Percentiles rank a stretch among this genome's conserved stretches.
Conservation (phyloP, 2,888 invertebrate species). For the Ichneumoninae sp. region DNA sequence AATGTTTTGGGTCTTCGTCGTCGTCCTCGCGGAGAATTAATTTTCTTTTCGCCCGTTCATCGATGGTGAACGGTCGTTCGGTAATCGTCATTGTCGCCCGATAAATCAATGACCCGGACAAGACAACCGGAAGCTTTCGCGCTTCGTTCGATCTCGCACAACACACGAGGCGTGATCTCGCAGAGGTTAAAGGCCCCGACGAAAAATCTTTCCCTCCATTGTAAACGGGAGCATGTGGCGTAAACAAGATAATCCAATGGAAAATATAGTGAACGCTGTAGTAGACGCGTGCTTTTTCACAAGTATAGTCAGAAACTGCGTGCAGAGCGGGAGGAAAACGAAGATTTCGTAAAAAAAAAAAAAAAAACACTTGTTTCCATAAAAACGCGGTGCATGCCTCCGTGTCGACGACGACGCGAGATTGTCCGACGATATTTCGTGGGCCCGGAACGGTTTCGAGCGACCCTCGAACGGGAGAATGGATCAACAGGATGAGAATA, state of each 20-base stretch:
- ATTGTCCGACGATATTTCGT: background rate
- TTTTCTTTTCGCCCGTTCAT: conserved; percentile 14
- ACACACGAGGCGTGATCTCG: conserved; percentile 27
- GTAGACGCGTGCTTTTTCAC: conserved; percentile 52
- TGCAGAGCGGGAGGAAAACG: conserved; percentile 45
- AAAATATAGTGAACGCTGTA: conserved; percentile 35
- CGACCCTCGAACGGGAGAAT: conserved; percentile 68
- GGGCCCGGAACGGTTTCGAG: background rate
- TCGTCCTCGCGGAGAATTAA: conserved; percentile 30
- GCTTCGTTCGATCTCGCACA: background rate
- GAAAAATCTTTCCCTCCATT: conserved; percentile 29
- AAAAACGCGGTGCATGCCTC: background rate
- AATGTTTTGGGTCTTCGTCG: conserved; percentile 23
- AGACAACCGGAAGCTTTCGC: background rate
- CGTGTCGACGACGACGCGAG: background rate
- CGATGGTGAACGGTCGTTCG: background rate
- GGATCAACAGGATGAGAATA: conserved; percentile 81
- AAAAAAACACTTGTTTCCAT: background rate
- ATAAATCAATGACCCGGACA: conserved; percentile 21
- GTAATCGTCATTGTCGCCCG: background rate
- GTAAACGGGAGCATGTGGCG: conserved; percentile 60
- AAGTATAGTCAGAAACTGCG: conserved; percentile 35
- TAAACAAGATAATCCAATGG: conserved; percentile 57
- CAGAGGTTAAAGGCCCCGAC: conserved; percentile 56
- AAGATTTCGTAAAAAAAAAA: conserved; percentile 55